A percentile compares a stretch with the other conserved stretches of the same genome.
Conservation (phyloP, 2,888 invertebrate genomes). For the Tetragnatha montana region DNA sequence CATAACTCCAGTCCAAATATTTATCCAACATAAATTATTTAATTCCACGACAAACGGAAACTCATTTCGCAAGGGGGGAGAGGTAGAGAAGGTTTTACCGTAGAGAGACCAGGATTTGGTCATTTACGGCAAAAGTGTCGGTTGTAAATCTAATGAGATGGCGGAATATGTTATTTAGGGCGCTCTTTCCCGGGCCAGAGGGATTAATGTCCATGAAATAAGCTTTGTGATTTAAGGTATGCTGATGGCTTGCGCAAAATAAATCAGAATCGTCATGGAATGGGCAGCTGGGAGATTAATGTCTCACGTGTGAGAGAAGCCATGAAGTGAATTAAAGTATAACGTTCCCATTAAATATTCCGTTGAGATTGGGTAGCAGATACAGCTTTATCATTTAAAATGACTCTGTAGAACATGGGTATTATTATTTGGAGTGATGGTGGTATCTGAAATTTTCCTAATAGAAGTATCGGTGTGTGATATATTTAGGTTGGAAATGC, state of each 20-base stretch:
- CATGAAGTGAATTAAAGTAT: no score
- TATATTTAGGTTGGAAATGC: no score
- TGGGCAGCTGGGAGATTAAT: background rate
- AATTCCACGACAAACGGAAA: background rate
- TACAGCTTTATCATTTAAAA: no score
- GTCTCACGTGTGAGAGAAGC: no score
- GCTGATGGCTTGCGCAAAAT: background rate
- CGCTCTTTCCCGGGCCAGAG: background rate
- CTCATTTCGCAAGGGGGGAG: background rate
- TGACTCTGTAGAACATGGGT: no score
- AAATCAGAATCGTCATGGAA: background rate
- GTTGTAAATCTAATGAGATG: background rate
- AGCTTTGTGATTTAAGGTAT: background rate
- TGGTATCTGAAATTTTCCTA: no score
- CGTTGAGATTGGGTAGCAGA: no score
- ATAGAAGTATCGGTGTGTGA: no score
- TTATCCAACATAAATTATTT: background rate
- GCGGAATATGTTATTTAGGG: background rate
- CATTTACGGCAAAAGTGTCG: background rate
- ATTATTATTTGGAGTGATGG: no score
- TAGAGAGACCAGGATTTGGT: background rate
- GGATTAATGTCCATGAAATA: background rate
- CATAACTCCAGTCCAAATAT: background rate
- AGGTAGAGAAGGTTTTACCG: background rate
- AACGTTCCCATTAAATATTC: no score